Conservation (phyloP, 2,113 vertebrate genomes). For the Microcebus griseorufus region DNA sequence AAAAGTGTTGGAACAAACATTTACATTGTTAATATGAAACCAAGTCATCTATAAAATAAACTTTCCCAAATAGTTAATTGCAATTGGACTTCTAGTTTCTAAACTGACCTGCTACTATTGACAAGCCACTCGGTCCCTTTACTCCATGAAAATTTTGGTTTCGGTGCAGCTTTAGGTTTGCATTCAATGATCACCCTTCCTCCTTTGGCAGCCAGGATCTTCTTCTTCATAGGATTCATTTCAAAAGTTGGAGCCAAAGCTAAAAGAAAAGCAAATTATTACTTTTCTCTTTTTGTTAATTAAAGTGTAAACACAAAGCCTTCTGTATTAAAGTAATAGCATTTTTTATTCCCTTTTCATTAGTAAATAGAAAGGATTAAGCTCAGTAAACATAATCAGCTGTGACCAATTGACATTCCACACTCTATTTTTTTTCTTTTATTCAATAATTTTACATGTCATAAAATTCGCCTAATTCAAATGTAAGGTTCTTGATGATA, state of each 20-base stretch:
- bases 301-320: background rate
- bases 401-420: background rate
- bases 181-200: constrained; percentile 94
- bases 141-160: constrained; percentile 94
- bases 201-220: constrained; percentile 92
- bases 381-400: background rate
- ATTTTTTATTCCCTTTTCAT: background rate
- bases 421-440: background rate
- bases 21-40: background rate
- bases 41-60: background rate
- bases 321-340: background rate
- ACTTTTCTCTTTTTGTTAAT: background rate
- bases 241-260: constrained; percentile 95
- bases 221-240: constrained; percentile 92
- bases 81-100: background rate
- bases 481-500: background rate
- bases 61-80: background rate
- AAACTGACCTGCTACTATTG: constrained; percentile 93
- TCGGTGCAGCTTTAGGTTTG: constrained; percentile 95
- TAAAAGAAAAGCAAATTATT: constrained; percentile 78
- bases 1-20: background rate
- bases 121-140: constrained; percentile 95
- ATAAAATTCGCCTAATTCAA: background rate
- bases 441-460: background rate
- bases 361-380: background rate